Base-by-base conservation (phyloP, 2,888 invertebrate genomes). In the Muschampia plurimacula region DNA sequence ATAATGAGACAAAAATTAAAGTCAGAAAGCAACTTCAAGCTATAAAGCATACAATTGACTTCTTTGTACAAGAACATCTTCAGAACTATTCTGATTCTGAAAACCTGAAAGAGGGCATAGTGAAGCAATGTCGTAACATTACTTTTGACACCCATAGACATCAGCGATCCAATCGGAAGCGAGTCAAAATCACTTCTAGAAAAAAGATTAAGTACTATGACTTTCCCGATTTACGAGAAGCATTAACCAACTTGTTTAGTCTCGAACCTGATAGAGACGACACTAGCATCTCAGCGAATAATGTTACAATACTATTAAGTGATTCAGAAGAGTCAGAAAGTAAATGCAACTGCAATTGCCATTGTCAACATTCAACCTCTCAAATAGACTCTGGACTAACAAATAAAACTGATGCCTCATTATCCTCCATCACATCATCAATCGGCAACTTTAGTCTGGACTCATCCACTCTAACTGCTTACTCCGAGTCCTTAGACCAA, bases 371-470 rank as follows among this genome's bases (percentile, higher is more conserved):
- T 6, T 75, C 81, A 13, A 69, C 77, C 4, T 79, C 83, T 0
- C 83, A 87, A 36, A 82, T 85, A 0, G 91, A 92, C 72, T 88
- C 90, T 0, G 92, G 88, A 0, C 67, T 89, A 0, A 86, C 80
- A 1, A 81, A 81, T 0, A 90, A 90, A 75, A 82, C 84, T 0
- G 86, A 90, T 10, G 79, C 81, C 1, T 79, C 80, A 67, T 83
- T 86, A 0, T 77, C 84, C 4, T 85, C 84, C 0, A 91, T 94
- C 5, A 89, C 91, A 2, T 93, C 94, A 0, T 94, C 94, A 0
- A 88, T 94, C 0, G 94, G 94, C 0, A 93, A 94, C 76, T 94
- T 94, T 72, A 88, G 84, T 8, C 76, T 94, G 1, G 92, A 93
- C 75, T 84, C 86, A 0, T 89, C 89, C 1, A 89, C 92, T 2